phyloP scores from a whole-genome alignment of 2,113 vertebrate species.

The Oncorhynchus masou region DNA sequence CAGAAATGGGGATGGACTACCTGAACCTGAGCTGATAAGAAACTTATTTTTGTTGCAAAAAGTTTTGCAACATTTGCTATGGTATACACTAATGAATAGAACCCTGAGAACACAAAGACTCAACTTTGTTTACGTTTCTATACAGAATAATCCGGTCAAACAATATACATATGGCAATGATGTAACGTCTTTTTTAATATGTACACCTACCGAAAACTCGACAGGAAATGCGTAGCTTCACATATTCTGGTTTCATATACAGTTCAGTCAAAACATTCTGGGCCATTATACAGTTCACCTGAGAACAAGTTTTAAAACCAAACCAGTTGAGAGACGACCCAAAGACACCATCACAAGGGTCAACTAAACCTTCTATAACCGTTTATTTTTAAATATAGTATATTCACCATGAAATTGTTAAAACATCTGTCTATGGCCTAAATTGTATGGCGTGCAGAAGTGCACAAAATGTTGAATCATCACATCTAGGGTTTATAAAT shows the following conservation, averaged over 20 bases:
- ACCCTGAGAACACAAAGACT: no score
- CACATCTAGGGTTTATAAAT: no score
- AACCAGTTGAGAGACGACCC: conserved; percentile 41
- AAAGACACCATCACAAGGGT: conserved; percentile 21
- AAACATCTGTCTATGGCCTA: neutral
- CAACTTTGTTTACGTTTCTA: no score
- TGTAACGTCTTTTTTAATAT: conserved; percentile 62
- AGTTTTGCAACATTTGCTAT: no score
- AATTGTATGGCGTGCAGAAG: neutral
- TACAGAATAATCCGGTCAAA: neutral
- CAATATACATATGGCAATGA: neutral
- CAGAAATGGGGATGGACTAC: no score
- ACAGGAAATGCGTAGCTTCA: conserved; percentile 69
- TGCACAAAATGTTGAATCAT: conserved; percentile 1
- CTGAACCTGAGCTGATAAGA: no score
- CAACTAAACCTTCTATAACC: conserved; percentile 23
- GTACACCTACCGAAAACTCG: conserved; percentile 68
- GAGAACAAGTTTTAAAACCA: conserved; percentile 69
- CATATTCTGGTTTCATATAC: conserved; percentile 64
- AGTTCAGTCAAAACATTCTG: conserved; percentile 66
- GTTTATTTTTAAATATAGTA: conserved; percentile 6
- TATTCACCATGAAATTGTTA: neutral
- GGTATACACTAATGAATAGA: no score
- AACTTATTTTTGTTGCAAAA: no score
- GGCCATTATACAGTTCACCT: conserved; percentile 73